Base-by-base conservation (phyloP, 1,140 invertebrate species). In the Caenorhabditis latens region DNA sequence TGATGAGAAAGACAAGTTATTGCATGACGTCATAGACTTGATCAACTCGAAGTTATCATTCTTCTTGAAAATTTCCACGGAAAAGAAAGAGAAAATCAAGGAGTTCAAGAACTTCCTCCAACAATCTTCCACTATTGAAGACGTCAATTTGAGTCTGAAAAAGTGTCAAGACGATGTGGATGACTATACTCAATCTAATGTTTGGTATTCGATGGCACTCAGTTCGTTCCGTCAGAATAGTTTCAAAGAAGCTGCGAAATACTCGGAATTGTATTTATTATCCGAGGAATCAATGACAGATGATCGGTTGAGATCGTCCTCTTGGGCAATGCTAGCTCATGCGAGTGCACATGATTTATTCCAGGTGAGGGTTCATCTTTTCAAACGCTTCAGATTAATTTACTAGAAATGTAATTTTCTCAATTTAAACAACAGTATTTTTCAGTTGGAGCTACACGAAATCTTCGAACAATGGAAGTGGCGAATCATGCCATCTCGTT, bases 1-100 rank as follows among this genome's bases (percentile, higher is more conserved):
- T 46, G 71, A 79, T 50, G 71, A 79, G 13, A 79, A 79, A n/a
- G 71, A 79, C 46, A 79, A 79, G 21, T n/a, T 79, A 14, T 13
- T 24, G 19, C 71, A 79, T 50, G 71, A 79, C 14, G 46, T 79
- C 7, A 14, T 50, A 24, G 71, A 79, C 8, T 14, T 79, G 5
- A 19, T 79, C 7, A 79, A 79, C 14, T 50, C 71, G n/a, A 79
- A 79, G 24, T 79, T 50, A n/a, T 46, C 71, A 13, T 79, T 50
- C 19, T 11, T 79, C n/a, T 19, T 79, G 2, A n/a, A 79, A 53
- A 24, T 79, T 14, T 50, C 71, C 4, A 40, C 4, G 7, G 46
- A 50, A 24, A 79, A 79, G 42, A 16, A 50, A 7, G n/a, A 79
- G 19, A 50, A 50, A 13, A 11, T n/a, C 4, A 48, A 24, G 71